Evolutionary conservation across 2,888 invertebrate species (phyloP).

Genomic region (Tenthredo mesomela): DNA sequence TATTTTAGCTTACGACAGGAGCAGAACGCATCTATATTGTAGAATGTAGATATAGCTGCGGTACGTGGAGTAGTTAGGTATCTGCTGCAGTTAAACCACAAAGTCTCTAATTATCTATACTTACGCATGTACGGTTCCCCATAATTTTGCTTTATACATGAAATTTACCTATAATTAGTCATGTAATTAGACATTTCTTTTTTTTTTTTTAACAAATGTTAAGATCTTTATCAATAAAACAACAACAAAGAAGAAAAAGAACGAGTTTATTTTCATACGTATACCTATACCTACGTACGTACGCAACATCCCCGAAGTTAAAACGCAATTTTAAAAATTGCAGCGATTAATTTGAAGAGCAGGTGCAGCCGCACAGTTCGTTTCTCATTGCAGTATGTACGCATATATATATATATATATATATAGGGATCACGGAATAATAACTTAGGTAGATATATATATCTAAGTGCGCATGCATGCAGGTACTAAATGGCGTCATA

Average conservation of each 20-base stretch:
- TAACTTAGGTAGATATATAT: background rate
- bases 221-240: too few relatives aligned
- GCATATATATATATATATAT: background rate
- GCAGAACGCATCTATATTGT: background rate
- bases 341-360: conserved; percentile 3
- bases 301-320: background rate
- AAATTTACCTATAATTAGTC: too few relatives aligned
- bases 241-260: too few relatives aligned
- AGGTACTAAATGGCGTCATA: conserved; percentile 3
- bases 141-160: too few relatives aligned
- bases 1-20: conserved; percentile 16
- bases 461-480: background rate
- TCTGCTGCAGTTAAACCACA: background rate
- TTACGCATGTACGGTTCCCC: background rate
- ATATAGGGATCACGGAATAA: background rate
- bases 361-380: conserved; percentile 3
- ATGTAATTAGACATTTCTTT: too few relatives aligned
- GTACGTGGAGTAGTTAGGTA: background rate
- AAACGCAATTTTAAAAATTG: background rate
- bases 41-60: background rate
- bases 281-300: background rate
- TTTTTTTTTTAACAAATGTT: too few relatives aligned
- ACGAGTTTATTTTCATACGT: background rate
- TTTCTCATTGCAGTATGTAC: background rate
- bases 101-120: background rate